Conservation (phyloP, 2,113 vertebrate genomes). For the Pleuronectes platessa region DNA sequence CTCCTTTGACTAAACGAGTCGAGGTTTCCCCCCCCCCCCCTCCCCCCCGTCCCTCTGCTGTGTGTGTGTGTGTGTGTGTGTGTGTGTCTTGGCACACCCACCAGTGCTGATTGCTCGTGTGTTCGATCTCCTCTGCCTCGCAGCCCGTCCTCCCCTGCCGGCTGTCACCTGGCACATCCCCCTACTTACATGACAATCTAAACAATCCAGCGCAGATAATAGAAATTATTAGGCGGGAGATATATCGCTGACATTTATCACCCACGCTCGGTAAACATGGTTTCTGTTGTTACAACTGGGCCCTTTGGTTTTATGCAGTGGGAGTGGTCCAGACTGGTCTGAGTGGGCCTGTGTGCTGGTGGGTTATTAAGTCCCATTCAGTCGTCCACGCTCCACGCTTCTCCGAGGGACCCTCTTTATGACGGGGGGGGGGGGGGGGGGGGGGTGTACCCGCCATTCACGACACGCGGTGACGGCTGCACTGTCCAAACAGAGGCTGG, state of each 20-base stretch:
- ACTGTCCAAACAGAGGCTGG: conserved; percentile 48
- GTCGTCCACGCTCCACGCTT: conserved; percentile 9
- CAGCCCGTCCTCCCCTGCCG: conserved; percentile 36
- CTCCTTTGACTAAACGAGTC: background rate
- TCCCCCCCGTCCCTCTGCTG: conserved; percentile 12
- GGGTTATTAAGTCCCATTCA: conserved; percentile 49
- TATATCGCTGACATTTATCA: conserved; percentile 61
- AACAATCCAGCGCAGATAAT: conserved; percentile 67
- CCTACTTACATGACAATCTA: conserved; percentile 75
- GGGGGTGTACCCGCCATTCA: conserved; percentile 21
- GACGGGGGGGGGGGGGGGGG: conserved; percentile 9
- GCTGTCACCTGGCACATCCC: conserved; percentile 34
- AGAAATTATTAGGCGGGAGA: conserved; percentile 69
- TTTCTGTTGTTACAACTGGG: conserved; percentile 61
- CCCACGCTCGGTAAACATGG: conserved; percentile 51
- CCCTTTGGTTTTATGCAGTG: conserved; percentile 11
- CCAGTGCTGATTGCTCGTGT: conserved; percentile 37
- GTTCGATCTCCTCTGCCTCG: conserved; percentile 45
- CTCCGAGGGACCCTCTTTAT: conserved; percentile 2
- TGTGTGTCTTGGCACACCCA: conserved; percentile 28
- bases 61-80: background rate
- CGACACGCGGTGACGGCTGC: conserved; percentile 18
- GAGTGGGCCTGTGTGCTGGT: conserved; percentile 18
- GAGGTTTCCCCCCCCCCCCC: background rate
- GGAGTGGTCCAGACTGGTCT: conserved; percentile 3